Conservation (phyloP, 2,113 vertebrate species). For the Hippotragus niger region DNA sequence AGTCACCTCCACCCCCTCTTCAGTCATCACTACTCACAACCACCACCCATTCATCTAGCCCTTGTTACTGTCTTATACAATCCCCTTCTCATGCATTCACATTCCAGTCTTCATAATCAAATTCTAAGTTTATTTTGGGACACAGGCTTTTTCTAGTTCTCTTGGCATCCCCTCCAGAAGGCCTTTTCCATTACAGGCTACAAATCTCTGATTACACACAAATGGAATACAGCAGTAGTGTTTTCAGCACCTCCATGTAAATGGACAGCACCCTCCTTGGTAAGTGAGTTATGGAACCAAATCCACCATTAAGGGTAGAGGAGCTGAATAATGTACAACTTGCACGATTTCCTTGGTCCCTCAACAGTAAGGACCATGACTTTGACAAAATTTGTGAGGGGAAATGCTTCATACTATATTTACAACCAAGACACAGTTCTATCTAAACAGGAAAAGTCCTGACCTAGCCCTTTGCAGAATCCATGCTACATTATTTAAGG, state of each 20-base stretch:
- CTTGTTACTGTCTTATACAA: not conserved
- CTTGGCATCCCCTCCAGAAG: not conserved
- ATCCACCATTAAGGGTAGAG: not conserved
- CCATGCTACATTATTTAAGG: not conserved
- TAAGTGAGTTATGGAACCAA: not conserved
- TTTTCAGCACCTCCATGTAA: not conserved
- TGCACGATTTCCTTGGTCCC: not conserved
- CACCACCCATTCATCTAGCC: not conserved
- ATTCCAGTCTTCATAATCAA: not conserved
- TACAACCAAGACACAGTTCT: not conserved
- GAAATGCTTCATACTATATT: not conserved
- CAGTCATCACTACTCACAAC: not conserved
- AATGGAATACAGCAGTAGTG: not conserved
- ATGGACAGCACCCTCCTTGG: not conserved
- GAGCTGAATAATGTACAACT: not conserved
- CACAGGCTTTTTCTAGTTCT: not conserved
- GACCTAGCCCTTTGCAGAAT: fast-evolving
- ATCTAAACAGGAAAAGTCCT: not conserved
- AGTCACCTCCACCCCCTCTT: fast-evolving
- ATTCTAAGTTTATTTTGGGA: not conserved
- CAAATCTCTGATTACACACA: not conserved
- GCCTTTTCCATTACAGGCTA: not conserved
- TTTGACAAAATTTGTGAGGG: not conserved
- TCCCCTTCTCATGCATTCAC: not conserved
- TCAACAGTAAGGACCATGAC: not conserved